Evolutionary conservation across 2,797 vertebrate genomes (phyloP), one percentile per base, ranked within the genome.

Genomic region (Margarornis squamiger): DNA sequence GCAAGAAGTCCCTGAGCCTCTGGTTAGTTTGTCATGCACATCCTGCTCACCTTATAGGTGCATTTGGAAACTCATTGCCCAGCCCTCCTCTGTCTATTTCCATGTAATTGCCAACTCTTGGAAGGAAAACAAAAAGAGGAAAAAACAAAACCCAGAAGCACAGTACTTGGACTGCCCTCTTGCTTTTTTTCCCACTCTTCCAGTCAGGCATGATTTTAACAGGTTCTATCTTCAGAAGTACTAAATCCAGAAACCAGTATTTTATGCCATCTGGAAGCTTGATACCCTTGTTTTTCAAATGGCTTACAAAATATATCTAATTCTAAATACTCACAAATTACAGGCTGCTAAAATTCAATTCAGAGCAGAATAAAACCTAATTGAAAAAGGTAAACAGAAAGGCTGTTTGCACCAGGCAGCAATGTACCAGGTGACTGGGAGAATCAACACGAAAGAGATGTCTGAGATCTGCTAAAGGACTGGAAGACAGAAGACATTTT

Each of bases 231-330:
- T 95, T 95, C 86, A 95, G 92, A 83, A 93, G 34, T 67, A 95
- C 95, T 95, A 95, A 96, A 97, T 91, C 90, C 94, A 97, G 88
- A 94, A 95, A 85, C 49, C 81, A 79, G 80, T 87, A 54, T 91
- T 95, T 95, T 94, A 93, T 94, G 45, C 95, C 93, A 96, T 96
- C 94, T 97, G 94, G 94, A 96, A 94, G 75, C 71, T 30, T 87
- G 90, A 77, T 92, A 96, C 54, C 75, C 81, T 92, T 96, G 88
- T 94, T 96, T 95, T 97, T 92, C 86, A 94, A 96, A 91, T 52
- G 81, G 45, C 57, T 95, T 82, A 57, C 34, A 90, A 95, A 95
- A 94, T 87, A 74, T 38, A 93, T 91, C 74, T 93, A 92, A 95
- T 95, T 95, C 88, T 91, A 95, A 94, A 92, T 92, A 92, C 14